Conservation (phyloP, 2,113 vertebrate species). For the Microtus oregoni region DNA sequence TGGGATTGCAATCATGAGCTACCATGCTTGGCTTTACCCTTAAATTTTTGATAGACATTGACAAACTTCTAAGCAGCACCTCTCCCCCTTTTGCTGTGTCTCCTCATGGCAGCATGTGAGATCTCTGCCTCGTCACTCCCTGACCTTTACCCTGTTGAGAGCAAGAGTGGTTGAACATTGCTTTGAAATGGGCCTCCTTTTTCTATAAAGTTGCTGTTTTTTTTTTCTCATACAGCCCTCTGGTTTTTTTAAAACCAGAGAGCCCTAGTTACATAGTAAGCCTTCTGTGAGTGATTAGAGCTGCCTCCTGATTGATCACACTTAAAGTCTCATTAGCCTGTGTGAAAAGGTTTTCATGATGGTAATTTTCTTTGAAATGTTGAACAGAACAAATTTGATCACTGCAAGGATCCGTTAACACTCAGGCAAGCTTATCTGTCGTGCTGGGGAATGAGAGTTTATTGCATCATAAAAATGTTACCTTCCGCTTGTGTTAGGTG, state of each 20-base stretch:
- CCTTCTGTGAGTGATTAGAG: conserved; percentile 44
- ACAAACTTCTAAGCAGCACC: background rate
- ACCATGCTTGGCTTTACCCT: background rate
- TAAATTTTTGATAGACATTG: conserved; percentile 28
- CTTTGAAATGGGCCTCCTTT: background rate
- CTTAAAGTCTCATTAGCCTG: conserved; percentile 76
- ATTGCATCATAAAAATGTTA: conserved; percentile 77
- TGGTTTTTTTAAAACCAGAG: conserved; percentile 20
- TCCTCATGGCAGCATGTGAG: background rate
- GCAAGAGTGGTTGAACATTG: background rate
- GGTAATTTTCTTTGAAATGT: conserved; percentile 72
- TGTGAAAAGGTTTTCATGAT: conserved; percentile 67
- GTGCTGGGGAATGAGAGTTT: conserved; percentile 65
- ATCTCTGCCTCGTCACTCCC: background rate
- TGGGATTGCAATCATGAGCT: background rate
- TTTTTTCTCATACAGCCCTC: background rate
- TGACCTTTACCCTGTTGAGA: background rate
- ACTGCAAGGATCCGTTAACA: conserved; percentile 65
- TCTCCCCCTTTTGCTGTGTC: background rate
- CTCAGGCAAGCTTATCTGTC: conserved; percentile 55
- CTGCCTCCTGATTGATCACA: conserved; percentile 71
- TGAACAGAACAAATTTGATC: conserved; percentile 73
- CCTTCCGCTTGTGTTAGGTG: conserved; percentile 54
- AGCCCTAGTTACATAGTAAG: background rate
- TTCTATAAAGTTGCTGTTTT: background rate